Percentiles rank a stretch among this genome's conserved stretches.
Evolutionary conservation across 2,797 vertebrate genomes (phyloP).

Genomic region (Pagetopsis macropterus): DNA sequence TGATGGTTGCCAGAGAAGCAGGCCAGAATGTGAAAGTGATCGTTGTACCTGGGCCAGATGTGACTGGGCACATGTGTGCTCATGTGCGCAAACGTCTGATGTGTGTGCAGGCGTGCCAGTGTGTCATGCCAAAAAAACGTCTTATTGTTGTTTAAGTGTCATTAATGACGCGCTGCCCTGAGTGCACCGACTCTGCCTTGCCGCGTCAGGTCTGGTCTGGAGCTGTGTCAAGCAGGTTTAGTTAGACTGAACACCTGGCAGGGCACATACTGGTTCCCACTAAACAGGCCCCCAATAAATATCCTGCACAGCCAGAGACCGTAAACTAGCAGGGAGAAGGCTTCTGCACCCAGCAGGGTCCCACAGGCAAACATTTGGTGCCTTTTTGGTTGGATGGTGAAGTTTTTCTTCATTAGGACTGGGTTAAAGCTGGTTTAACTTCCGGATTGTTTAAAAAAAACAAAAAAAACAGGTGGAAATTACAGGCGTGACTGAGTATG

Average conservation of each 20-base stretch:
- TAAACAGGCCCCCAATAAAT: slow-evolving; percentile 83
- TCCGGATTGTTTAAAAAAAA: slow-evolving; percentile 44
- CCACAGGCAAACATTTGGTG: slow-evolving; percentile 79
- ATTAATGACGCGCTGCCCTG: slow-evolving; percentile 39
- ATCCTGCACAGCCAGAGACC: slow-evolving; percentile 80
- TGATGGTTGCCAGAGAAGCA: slow-evolving; percentile 62
- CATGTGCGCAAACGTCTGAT: slow-evolving; percentile 15
- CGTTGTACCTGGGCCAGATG: slow-evolving; percentile 73
- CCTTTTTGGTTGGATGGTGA: slow-evolving; percentile 53
- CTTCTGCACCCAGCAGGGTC: slow-evolving; percentile 76
- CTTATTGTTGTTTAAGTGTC: slow-evolving; percentile 60
- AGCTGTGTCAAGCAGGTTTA: slow-evolving; percentile 55
- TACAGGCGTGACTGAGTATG: slow-evolving; percentile 23
- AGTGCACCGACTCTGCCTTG: slow-evolving; percentile 43
- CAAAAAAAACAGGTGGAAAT: slow-evolving; percentile 34
- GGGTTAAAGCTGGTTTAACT: slow-evolving; percentile 63
- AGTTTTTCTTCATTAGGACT: slow-evolving; percentile 69
- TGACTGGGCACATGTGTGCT: slow-evolving; percentile 56
- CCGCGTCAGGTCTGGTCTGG: slow-evolving; percentile 44
- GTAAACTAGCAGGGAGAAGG: slow-evolving; percentile 74
- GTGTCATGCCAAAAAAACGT: slow-evolving; percentile 23
- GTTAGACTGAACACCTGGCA: slow-evolving; percentile 74
- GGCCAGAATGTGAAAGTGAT: slow-evolving; percentile 71
- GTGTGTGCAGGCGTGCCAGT: slow-evolving; percentile 4
- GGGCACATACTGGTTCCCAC: slow-evolving; percentile 47